Base-by-base conservation (phyloP, 2,797 vertebrate genomes). In the Diceros bicornis region DNA sequence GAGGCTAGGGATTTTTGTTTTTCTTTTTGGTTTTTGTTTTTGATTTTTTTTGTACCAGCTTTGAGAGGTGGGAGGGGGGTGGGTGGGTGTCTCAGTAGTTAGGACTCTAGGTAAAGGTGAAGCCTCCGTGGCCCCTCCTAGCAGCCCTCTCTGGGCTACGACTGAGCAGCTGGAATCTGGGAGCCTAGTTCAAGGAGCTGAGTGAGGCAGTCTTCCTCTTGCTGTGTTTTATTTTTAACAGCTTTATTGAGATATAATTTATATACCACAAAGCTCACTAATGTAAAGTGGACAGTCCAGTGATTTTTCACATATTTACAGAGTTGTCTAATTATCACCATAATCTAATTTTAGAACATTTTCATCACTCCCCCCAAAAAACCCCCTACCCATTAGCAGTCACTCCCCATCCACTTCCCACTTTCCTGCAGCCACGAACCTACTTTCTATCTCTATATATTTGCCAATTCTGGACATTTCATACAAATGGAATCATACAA, bases 341-440 rank as follows among this genome's bases (percentile, higher is more conserved):
- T 75, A 88, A 41, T 55, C 44, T 91, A 96, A 83, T 74, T 92
- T 87, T 79, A 61, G 34, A 79, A 69, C 12, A 74, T 78, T 92
- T 83, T 59, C 64, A 93, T 83, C 52, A 62, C 41, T 55, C 21
- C 25, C 25, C 11, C 2, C 23, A 57, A 94, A 74, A 64, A 72
- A 20, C 3, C 8, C 27, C 12, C 11, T 29, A 16, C 29, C 52
- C 47, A 62, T 34, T 71, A 81, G 47, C n/a, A 83, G 29, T 82
- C 47, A 87, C 25, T 47, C 32, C 17, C 17, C 20, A 61, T 62
- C 25, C 32, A 4, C 10, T 61, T 84, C 16, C 14, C 57, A 68
- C 7, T 64, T 20, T 3, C 25, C 18, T 29, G 11, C 23, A 93
- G 44, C 5, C 23, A n/a, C 0, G 3, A 82, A 61, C 72, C 62